Conservation (phyloP, 2,797 vertebrate species). For the Muscicapa comitata region DNA sequence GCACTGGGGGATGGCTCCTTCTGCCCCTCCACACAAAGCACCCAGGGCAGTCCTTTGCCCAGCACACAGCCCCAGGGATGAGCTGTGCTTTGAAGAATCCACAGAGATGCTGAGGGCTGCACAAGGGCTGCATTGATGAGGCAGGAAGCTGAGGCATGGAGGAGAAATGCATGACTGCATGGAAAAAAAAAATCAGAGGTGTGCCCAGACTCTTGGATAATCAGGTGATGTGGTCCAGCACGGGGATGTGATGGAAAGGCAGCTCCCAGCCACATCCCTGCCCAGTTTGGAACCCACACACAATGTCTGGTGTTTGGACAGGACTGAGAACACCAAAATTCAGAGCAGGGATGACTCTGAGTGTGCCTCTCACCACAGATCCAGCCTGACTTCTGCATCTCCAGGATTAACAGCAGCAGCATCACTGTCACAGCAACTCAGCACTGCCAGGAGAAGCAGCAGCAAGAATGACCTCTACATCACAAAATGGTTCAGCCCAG, state of each 20-base stretch:
- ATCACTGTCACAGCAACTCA: constrained; percentile 15
- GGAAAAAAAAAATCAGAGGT: neutral
- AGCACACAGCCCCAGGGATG: neutral
- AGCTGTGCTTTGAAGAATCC: neutral
- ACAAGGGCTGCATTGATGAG: neutral
- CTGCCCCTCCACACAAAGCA: neutral
- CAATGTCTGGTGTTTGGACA: neutral
- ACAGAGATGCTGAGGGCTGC: neutral
- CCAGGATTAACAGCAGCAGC: neutral
- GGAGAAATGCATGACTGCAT: neutral
- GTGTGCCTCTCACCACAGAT: neutral
- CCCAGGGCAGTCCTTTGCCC: neutral
- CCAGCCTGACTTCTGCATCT: neutral
- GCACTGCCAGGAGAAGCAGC: neutral
- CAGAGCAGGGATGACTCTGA: neutral
- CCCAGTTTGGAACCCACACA: neutral
- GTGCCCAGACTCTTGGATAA: neutral
- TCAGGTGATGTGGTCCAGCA: neutral
- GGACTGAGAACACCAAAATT: neutral
- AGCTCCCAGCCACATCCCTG: neutral
- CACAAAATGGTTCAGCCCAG: neutral
- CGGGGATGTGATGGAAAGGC: neutral
- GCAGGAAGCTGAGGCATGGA: constrained; percentile 5
- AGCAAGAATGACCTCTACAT: neutral
- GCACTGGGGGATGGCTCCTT: neutral